phyloP scores from a whole-genome alignment of 2,113 vertebrate genomes.

The Xenus cinereus region DNA sequence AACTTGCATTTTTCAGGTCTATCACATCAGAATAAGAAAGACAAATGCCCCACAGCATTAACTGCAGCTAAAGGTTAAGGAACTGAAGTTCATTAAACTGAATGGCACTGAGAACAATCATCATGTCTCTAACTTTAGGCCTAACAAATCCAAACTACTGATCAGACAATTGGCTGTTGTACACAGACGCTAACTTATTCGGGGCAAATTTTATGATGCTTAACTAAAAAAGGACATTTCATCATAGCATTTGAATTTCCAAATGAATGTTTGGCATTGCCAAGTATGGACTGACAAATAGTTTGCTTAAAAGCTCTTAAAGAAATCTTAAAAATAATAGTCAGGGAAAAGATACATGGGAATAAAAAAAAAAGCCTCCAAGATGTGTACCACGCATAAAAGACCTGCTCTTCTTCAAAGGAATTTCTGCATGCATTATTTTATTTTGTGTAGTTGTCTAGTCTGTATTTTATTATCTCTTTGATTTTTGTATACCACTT shows the following conservation, averaged over 20 bases:
- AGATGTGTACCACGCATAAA: not conserved
- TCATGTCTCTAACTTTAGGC: not conserved
- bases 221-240: not conserved
- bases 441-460: not conserved
- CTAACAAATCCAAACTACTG: not conserved
- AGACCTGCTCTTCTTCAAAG: not conserved
- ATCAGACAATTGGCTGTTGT: not conserved
- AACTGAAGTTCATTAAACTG: not conserved
- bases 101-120: not conserved
- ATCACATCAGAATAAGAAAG: not conserved
- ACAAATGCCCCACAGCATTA: not conserved
- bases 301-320: not conserved
- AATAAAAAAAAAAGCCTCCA: not conserved
- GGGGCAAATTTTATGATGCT: not conserved
- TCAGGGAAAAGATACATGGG: not conserved
- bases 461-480: not conserved
- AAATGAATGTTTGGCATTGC: not conserved
- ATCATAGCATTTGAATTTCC: not conserved
- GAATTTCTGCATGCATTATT: not conserved
- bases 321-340: not conserved
- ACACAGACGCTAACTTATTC: not conserved
- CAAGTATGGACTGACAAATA: not conserved
- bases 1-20: not conserved
- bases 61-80: not conserved
- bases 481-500: not conserved